Base-by-base conservation (phyloP, 92 coral and sea anemone species). In the Umimayanthus chanpuru region DNA sequence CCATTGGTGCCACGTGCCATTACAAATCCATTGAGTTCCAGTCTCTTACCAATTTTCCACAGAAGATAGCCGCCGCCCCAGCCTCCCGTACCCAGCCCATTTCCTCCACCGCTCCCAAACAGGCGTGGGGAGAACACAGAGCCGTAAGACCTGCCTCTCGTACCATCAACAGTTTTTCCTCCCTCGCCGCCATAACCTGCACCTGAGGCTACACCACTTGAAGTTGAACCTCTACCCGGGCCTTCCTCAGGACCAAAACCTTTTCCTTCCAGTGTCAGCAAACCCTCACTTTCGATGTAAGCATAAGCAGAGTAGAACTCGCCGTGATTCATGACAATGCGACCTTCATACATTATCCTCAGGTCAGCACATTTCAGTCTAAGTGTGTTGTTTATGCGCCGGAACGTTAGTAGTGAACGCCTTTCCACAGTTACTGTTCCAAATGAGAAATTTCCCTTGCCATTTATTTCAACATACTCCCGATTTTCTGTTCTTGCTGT, bases 161-260 rank as follows among this genome's bases (percentile, higher is more conserved):
- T 44, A n/a, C 36, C 80, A 36, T 81, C 73, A 61, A 32, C 29
- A 20, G 92, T 84, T 38, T 66, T 89, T 32, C 91, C 95, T 9
- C 95, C 95, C 30, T 90, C 93, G 76, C 95, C 95, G 4, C 95
- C 95, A 81, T 93, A 92, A 23, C 95, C 93, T 36, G 95, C 95
- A 29, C 95, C 95, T 29, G 90, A 87, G 10, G 89, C 99, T 12
- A 94, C 88, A 80, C 70, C 80, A 8, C 36, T 68, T 20, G 92
- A 72, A 9, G 94, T 90, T 16, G 32, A 68, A 15, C 94, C 94
- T n/a, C 74, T 49, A 26, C 94, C 94, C 20, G 93, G 93, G 6
- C 94, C 94, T 29, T 83, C 72, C 73, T 92, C 91, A 21, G 88
- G 91, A 47, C 82, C 82, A 56, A 90, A 92, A 10, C 94, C 94